Base-by-base conservation (phyloP, 2,888 invertebrate species). In the Venustoraphidia nigricollis region DNA sequence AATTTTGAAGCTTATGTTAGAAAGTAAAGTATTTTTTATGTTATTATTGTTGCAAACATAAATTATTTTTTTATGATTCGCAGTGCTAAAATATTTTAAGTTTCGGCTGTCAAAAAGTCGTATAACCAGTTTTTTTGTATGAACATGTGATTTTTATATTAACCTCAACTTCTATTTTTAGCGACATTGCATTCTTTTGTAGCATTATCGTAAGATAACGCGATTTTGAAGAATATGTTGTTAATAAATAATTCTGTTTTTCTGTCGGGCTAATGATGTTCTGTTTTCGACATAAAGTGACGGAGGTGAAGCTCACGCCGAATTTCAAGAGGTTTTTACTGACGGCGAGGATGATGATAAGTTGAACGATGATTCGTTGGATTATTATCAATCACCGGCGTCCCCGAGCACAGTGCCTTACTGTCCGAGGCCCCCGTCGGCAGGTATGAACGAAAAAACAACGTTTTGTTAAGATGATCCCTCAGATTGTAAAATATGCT, bases 391-490 rank as follows among this genome's bases (percentile, higher is more conserved):
- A 58, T 80, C 81, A 36, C 81, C 83, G 11, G 81, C 81, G 2
- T 82, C 82, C 10, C 83, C 83, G 36, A 81, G 82, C 52, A 83
- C 84, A 10, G 83, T 84, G 45, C 85, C 86, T 51, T 79, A 78
- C 59, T 81, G 80, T 14, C 82, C 84, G 51, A 67, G 84, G 53
- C 82, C 84, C 8, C 79, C 84, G 40, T 83, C 85, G 40, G 79
- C 83, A 57, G 85, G 85, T 77, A 67, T 62, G 55, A 51, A 50
- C 27, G 27, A 6, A 6, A n/a, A 27, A 27, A 27, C 27, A 40
- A 45, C 2, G 14, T 8, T 39, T 39, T 49, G 47, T 44, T 10
- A 13, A 48, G 40, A 34, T 13, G 14, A 13, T 17, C 34, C 17
- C n/a, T n/a, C n/a, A n/a, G n/a, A n/a, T n/a, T n/a, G n/a, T n/a